A percentile compares a stretch with the other conserved stretches of the same genome.
Evolutionary conservation across 2,888 invertebrate species (phyloP).

Genomic region (Nasonovia ribisnigri): DNA sequence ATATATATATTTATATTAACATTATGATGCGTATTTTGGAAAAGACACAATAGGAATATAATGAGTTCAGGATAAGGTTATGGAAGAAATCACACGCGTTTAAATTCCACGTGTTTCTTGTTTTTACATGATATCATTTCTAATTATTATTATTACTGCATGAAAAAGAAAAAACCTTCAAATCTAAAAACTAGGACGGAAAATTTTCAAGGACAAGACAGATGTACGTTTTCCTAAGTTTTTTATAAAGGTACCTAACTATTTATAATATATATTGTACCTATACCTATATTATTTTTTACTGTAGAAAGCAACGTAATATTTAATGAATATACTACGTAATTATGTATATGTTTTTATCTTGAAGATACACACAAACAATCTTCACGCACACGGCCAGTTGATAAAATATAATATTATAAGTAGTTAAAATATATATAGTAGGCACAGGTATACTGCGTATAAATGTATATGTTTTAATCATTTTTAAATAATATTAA

Average conservation of each 20-base stretch:
- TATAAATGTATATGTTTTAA: not conserved
- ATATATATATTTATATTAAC: not conserved
- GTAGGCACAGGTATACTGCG: no score
- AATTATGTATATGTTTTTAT: slow-evolving; percentile 2
- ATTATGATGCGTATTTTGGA: not conserved
- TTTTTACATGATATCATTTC: slow-evolving; percentile 49
- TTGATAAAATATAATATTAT: not conserved
- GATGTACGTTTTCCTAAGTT: slow-evolving; percentile 16
- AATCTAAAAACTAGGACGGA: slow-evolving; percentile 38
- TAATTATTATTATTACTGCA: slow-evolving; percentile 44
- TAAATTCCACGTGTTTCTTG: slow-evolving; percentile 44
- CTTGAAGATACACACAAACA: not conserved
- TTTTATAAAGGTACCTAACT: not conserved
- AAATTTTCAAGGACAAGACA: slow-evolving; percentile 48
- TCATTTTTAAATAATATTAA: not conserved
- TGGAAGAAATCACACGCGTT: slow-evolving; percentile 59
- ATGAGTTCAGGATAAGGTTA: slow-evolving; percentile 41
- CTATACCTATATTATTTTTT: not conserved
- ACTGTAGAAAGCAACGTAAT: not conserved
- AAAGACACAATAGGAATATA: slow-evolving; percentile 41
- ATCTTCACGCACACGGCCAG: not conserved
- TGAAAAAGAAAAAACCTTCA: slow-evolving; percentile 39
- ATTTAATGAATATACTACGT: not conserved
- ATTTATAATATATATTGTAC: not conserved
- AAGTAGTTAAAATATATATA: not conserved